Evolutionary conservation across 2,797 vertebrate species (phyloP).

Genomic region (Momotus momota): DNA sequence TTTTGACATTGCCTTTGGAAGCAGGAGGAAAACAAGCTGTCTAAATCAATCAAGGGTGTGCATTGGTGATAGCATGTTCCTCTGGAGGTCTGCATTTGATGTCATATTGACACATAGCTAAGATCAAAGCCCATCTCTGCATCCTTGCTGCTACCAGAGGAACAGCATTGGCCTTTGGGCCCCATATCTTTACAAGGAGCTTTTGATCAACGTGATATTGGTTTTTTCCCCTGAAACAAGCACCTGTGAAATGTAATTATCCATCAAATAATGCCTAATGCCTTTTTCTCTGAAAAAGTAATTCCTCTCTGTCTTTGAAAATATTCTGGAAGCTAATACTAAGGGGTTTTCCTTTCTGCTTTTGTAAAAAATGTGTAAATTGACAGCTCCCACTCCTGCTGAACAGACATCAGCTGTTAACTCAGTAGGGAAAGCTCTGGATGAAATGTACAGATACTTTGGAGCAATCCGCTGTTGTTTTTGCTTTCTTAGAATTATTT

Average conservation of each 20-base stretch:
- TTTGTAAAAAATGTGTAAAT: conserved; percentile 45
- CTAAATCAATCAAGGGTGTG: conserved; percentile 46
- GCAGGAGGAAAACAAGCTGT: conserved; percentile 48
- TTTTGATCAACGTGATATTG: not conserved
- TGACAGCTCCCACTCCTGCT: conserved; percentile 30
- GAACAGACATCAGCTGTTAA: conserved; percentile 53
- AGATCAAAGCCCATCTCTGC: conserved; percentile 54
- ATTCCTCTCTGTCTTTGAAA: conserved; percentile 43
- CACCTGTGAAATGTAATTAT: conserved; percentile 45
- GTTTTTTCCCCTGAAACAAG: not conserved
- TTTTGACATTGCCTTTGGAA: conserved; percentile 36
- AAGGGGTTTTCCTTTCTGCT: conserved; percentile 40
- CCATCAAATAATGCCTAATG: conserved; percentile 28
- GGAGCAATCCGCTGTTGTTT: conserved; percentile 17
- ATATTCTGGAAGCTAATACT: conserved; percentile 40
- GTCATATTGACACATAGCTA: conserved; percentile 60
- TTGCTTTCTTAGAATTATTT: conserved; percentile 53
- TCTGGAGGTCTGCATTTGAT: conserved; percentile 63
- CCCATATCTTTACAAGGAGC: not conserved
- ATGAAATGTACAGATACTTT: conserved; percentile 39
- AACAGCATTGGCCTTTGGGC: conserved; percentile 23
- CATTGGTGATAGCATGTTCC: conserved; percentile 37
- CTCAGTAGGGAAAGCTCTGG: conserved; percentile 40
- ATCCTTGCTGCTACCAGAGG: conserved; percentile 20
- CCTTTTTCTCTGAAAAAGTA: conserved; percentile 33